Evolutionary conservation across 1,140 invertebrate species (phyloP), one percentile per base, ranked within the genome.

Genomic region (Drosophila baimaii): DNA sequence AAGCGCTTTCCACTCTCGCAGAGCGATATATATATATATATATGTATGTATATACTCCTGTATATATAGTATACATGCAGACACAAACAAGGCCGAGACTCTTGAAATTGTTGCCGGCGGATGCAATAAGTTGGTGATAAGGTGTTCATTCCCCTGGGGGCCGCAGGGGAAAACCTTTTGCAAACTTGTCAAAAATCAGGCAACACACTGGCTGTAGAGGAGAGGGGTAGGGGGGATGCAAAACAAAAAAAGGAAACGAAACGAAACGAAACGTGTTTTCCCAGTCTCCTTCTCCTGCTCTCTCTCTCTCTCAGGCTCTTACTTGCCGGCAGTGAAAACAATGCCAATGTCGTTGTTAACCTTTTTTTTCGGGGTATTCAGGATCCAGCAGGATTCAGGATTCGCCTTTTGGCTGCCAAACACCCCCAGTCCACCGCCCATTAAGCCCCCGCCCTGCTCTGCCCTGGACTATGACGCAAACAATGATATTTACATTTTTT

Each of bases 401-500:
- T 44, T 52, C 37, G 61, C 58, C 77, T 47, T 43, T 78, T 71
- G 46, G 47, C 57, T 33, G 44, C 35, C 64, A 39, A 35, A 27
- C 51, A 39, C 29, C 51, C 44, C 21, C n/a, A 54, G 51, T 10
- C 25, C 31, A 21, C 29, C 52, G 21, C 25, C 54, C 31, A 59
- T 35, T 31, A 62, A 19, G 17, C 15, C 17, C 68, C 46, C 35
- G 19, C 25, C 19, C 25, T 15, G 35, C n/a, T 9, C 57, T 52
- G 29, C 41, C 51, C 49, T 57, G 37, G 49, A 70, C 77, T 80
- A 70, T 89, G 84, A 80, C 77, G 69, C 85, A 89, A 89, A 89
- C 84, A 89, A 89, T 89, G 85, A 89, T 89, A 89, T 89, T 89
- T 90, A 84, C 77, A 84, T 89, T 88, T 88, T 88, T 88, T 88